These are phyloP conservation scores for Caenorhabditis drosophilae DNA, from an alignment of 2,888 invertebrate genomes.

Conservation along the genomic window DNA sequence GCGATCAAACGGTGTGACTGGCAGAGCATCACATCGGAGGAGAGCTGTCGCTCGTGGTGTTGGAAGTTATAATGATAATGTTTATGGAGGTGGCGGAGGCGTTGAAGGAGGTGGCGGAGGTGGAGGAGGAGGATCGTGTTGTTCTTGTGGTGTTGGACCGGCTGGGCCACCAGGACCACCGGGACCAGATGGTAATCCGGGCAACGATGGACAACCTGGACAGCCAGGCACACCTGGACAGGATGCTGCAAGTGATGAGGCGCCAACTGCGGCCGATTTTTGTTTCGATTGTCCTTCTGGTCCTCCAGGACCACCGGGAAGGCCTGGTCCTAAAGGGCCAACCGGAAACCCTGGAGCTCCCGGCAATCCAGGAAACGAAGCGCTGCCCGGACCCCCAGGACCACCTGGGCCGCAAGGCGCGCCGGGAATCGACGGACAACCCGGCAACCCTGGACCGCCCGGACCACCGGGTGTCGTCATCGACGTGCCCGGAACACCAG, in stretches of 20 bases:
- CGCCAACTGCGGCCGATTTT: conserved; percentile 38
- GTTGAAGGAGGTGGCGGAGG: conserved; percentile 23
- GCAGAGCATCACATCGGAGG: conserved; percentile 7
- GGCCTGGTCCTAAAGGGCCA: conserved; percentile 47
- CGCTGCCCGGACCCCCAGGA: conserved; percentile 49
- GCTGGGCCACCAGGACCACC: conserved; percentile 42
- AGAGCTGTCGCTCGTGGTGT: conserved; percentile 46
- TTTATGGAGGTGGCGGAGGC: conserved; percentile 10
- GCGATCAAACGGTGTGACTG: conserved; percentile 34
- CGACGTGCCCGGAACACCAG: conserved; percentile 39
- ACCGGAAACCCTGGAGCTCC: conserved; percentile 51
- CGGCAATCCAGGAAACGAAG: conserved; percentile 43
- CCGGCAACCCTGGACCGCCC: conserved; percentile 49
- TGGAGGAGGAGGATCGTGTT: conserved; percentile 24
- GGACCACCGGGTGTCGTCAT: conserved; percentile 43
- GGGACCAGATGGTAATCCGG: conserved; percentile 39
- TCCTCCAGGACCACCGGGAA: conserved; percentile 50
- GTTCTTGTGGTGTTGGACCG: conserved; percentile 41
- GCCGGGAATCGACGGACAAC: conserved; percentile 47
- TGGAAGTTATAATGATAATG: conserved; percentile 26
- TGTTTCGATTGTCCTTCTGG: conserved; percentile 46
- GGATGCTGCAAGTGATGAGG: conserved; percentile 38
- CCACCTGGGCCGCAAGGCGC: conserved; percentile 54
- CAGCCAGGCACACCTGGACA: conserved; percentile 40
- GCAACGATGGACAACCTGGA: conserved; percentile 46